phyloP scores from a whole-genome alignment of 2,113 vertebrate genomes.

The Pygoscelis adeliae region DNA sequence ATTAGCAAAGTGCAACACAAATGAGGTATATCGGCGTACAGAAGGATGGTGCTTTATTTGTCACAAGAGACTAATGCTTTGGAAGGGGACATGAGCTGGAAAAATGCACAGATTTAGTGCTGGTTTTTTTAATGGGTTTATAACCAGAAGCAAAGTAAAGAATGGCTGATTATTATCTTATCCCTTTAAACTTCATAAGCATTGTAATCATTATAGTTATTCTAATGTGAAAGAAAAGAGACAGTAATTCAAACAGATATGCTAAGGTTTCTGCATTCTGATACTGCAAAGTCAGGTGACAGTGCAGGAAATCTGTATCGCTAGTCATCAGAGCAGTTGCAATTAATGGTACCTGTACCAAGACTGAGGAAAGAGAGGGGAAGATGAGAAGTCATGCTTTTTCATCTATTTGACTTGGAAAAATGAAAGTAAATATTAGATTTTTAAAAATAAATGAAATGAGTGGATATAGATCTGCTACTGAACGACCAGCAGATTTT shows the following conservation, averaged over 20 bases:
- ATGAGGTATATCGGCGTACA: background rate
- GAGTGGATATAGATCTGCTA: background rate
- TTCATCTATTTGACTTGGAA: background rate
- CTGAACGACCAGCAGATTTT: background rate
- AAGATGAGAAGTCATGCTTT: background rate
- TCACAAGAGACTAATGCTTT: background rate
- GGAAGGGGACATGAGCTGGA: background rate
- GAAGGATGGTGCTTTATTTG: background rate
- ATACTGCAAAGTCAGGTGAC: background rate
- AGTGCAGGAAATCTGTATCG: background rate
- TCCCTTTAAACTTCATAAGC: slow-evolving; percentile 31
- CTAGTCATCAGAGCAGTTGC: background rate
- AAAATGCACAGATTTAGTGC: background rate
- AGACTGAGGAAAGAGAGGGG: background rate
- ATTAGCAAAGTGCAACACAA: background rate
- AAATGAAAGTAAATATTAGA: background rate
- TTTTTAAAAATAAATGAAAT: background rate
- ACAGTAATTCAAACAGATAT: slow-evolving; percentile 3
- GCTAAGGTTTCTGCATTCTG: background rate
- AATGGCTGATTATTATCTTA: slow-evolving; percentile 7
- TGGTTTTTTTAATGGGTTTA: background rate
- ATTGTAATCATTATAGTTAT: background rate
- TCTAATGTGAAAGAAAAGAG: slow-evolving; percentile 14
- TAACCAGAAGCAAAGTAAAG: slow-evolving; percentile 18
- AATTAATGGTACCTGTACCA: background rate